Evolutionary conservation across 2,797 vertebrate genomes (phyloP), one percentile per base, ranked within the genome.

Genomic region (Pogoniulus pusillus): DNA sequence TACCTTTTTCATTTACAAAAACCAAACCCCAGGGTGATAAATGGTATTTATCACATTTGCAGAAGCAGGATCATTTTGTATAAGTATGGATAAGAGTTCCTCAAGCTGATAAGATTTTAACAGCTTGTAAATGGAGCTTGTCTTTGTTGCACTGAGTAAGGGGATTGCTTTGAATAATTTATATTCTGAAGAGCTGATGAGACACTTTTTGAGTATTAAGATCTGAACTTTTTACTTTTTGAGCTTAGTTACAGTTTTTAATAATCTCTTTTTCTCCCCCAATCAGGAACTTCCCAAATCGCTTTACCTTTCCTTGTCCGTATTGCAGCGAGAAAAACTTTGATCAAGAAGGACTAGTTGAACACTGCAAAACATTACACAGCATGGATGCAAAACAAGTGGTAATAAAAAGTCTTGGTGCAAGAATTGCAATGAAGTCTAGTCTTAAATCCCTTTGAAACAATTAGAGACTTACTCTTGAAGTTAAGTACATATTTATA

Each of bases 251-350:
- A 16, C 30, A 35, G 5, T 34, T 24, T 37, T n/a, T 53, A 41
- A 34, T 29, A 30, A 58, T 2, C 22, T 77, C 11, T 18, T 53
- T 79, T 69, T 80, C 27, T 84, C 2, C 16, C 77, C 47, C 63
- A 68, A 80, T 60, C 94, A 99, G 99, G 96, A 97, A 97, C 53
- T 97, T 99, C 95, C 99, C 99, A 87, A 99, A 99, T 90, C 98
- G 99, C 27, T 99, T 98, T 82, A 99, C 99, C 16, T 99, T 99
- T 95, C 98, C 98, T 77, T 99, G 99, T 89, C 99, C 99, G 0
- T 99, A 99, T 91, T 99, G 99, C 95, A 98, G 95, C 58, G 98
- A 98, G 97, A 98, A 98, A 96, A 99, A 99, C 97, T 98, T 99
- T 30, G 99, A 99, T 73, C 99, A 99, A 94, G 99, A 99, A 49